These are phyloP conservation scores for Colletes gigas DNA, from an alignment of 1,140 invertebrate species.

Conservation along the genomic window DNA sequence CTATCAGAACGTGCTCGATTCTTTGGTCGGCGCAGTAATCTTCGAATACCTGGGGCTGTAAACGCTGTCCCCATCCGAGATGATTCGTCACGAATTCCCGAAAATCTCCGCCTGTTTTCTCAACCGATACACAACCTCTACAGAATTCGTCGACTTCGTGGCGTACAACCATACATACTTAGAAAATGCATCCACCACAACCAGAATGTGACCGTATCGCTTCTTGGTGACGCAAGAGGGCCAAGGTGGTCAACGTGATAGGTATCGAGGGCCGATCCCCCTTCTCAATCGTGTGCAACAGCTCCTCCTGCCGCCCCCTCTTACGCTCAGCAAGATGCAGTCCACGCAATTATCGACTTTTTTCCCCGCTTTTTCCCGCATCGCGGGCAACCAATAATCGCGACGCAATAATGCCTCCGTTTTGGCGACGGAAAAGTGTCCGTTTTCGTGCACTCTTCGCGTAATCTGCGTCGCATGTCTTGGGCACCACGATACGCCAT, in stretches of 20 bases:
- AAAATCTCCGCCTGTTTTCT: not conserved
- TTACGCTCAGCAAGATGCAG: not conserved
- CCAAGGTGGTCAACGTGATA: slow-evolving; percentile 1
- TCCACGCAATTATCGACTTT: not conserved
- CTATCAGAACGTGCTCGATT: not conserved
- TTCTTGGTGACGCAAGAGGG: not conserved
- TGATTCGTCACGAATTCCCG: not conserved
- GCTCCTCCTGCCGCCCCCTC: not conserved
- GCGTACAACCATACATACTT: slow-evolving; percentile 6
- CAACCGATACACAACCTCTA: not conserved
- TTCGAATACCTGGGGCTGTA: not conserved
- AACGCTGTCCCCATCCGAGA: not conserved
- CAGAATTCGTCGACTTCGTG: not conserved
- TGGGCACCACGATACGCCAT: not conserved
- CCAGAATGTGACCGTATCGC: not conserved
- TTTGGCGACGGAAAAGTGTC: not conserved
- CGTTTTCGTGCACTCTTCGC: not conserved
- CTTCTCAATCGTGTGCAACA: not conserved
- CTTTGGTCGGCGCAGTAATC: not conserved
- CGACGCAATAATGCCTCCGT: not conserved
- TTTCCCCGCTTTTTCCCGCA: not conserved
- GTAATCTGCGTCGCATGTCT: not conserved
- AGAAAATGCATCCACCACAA: not conserved
- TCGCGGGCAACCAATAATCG: not conserved
- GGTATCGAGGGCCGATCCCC: not conserved